A percentile compares a stretch with the other conserved stretches of the same genome.
These are phyloP conservation scores for Bubo blakistoni DNA, from an alignment of 2,113 vertebrate genomes.

Conservation along the genomic window DNA sequence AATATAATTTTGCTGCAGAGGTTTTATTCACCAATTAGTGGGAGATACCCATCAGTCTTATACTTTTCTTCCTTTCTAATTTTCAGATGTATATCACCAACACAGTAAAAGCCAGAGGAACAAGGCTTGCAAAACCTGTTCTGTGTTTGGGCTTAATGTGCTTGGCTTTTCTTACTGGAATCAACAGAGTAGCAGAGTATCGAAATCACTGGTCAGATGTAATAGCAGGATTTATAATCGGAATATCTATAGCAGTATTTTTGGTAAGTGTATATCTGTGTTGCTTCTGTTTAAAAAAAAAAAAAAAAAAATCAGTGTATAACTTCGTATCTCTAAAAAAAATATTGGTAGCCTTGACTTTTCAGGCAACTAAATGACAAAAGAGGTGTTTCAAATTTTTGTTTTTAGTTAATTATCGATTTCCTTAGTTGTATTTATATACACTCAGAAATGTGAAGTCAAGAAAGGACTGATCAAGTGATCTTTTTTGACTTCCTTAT, in stretches of 20 bases:
- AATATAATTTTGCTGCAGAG: not conserved
- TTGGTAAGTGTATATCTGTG: constrained; percentile 80
- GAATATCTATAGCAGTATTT: constrained; percentile 91
- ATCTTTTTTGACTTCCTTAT: not conserved
- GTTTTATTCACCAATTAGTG: not conserved
- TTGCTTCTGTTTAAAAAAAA: not conserved
- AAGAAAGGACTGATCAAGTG: not conserved
- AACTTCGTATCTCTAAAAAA: not conserved
- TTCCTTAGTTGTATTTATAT: not conserved
- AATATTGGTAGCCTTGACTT: not conserved
- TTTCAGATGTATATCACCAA: constrained; percentile 96
- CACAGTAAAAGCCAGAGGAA: constrained; percentile 93
- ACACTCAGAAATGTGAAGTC: not conserved
- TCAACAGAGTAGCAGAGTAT: constrained; percentile 97
- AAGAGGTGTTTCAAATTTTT: not conserved
- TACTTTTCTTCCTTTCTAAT: constrained; percentile 33
- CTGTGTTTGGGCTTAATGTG: constrained; percentile 91
- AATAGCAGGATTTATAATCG: constrained; percentile 94
- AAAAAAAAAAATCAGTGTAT: not conserved
- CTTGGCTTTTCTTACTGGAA: constrained; percentile 93
- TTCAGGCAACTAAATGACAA: not conserved
- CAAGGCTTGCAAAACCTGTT: constrained; percentile 92
- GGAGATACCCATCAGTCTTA: not conserved
- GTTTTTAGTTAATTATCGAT: not conserved
- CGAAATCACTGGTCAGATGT: constrained; percentile 98